Evolutionary conservation across 1,140 invertebrate genomes (phyloP).

Genomic region (Drosophila bocki): DNA sequence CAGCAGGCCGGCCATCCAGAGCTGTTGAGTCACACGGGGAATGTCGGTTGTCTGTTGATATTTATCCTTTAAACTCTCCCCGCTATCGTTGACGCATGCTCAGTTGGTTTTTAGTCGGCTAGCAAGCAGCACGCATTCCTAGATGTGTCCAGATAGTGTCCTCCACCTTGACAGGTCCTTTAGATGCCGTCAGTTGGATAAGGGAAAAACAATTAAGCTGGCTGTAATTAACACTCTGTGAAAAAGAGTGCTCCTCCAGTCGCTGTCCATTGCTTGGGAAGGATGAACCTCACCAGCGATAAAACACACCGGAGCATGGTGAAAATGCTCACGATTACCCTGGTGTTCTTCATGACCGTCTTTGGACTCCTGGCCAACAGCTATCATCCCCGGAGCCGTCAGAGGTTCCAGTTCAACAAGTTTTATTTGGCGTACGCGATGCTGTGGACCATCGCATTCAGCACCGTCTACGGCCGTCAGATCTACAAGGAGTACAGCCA

Average conservation of each 20-base stretch:
- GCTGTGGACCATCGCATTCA: slow-evolving; percentile 47
- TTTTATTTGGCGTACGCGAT: slow-evolving; percentile 51
- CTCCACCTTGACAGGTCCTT: slow-evolving; percentile 10
- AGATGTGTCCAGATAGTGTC: slow-evolving; percentile 47
- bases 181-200: slow-evolving; percentile 17
- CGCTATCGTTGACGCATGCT: not conserved
- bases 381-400: slow-evolving; percentile 27
- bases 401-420: slow-evolving; percentile 58
- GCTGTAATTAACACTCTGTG: slow-evolving; percentile 5
- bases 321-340: slow-evolving; percentile 37
- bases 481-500: slow-evolving; percentile 56
- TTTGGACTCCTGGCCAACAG: slow-evolving; percentile 64
- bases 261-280: not conserved
- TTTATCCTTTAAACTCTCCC: not conserved
- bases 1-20: not conserved
- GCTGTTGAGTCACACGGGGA: slow-evolving; percentile 33
- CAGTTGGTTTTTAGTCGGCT: slow-evolving; percentile 10
- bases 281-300: slow-evolving; percentile 41
- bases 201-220: slow-evolving; percentile 45
- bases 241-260: slow-evolving; percentile 8
- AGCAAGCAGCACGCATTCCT: not conserved
- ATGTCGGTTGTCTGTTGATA: slow-evolving; percentile 2
- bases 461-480: slow-evolving; percentile 48
- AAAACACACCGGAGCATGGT: slow-evolving; percentile 42
- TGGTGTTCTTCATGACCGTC: slow-evolving; percentile 45